Percentiles rank a stretch among this genome's conserved stretches.
phyloP scores from a whole-genome alignment of 2,888 invertebrate species.

The Limnephilus rhombicus region DNA sequence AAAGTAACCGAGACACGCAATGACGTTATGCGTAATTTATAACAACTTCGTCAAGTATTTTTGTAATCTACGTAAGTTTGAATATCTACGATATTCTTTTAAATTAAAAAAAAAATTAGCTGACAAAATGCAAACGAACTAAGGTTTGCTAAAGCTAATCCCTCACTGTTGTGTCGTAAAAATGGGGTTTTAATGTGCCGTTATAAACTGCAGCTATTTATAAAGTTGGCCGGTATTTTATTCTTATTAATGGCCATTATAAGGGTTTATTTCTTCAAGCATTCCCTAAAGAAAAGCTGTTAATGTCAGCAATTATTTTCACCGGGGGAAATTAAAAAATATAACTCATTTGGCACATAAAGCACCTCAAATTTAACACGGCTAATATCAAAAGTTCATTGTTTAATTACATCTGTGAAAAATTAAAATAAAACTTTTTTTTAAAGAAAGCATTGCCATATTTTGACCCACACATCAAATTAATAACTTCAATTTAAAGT shows the following conservation, averaged over 20 bases:
- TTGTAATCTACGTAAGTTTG: too few relatives aligned
- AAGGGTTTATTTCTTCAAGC: slow-evolving; percentile 31
- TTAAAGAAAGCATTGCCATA: background rate
- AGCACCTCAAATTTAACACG: background rate
- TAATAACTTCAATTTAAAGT: background rate
- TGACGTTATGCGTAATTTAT: too few relatives aligned
- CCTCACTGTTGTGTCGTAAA: background rate
- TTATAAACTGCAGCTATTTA: slow-evolving; percentile 60
- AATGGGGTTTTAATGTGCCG: slow-evolving; percentile 41
- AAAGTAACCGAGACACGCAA: too few relatives aligned
- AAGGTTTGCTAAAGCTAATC: background rate
- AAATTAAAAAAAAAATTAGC: too few relatives aligned
- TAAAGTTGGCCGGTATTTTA: slow-evolving; percentile 33
- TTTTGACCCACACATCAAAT: background rate
- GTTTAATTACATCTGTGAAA: background rate
- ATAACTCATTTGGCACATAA: slow-evolving; percentile 33
- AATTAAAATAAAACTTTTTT: background rate
- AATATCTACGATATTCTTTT: too few relatives aligned
- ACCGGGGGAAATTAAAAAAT: slow-evolving; percentile 40
- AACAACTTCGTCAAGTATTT: too few relatives aligned
- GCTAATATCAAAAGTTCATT: background rate
- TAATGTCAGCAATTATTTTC: slow-evolving; percentile 40
- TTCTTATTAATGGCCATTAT: slow-evolving; percentile 49
- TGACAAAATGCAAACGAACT: background rate
- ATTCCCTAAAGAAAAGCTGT: slow-evolving; percentile 7